Percentiles rank a stretch among this genome's conserved stretches.
These are phyloP conservation scores for Griposia aprilina DNA, from an alignment of 2,888 invertebrate genomes.

Conservation along the genomic window DNA sequence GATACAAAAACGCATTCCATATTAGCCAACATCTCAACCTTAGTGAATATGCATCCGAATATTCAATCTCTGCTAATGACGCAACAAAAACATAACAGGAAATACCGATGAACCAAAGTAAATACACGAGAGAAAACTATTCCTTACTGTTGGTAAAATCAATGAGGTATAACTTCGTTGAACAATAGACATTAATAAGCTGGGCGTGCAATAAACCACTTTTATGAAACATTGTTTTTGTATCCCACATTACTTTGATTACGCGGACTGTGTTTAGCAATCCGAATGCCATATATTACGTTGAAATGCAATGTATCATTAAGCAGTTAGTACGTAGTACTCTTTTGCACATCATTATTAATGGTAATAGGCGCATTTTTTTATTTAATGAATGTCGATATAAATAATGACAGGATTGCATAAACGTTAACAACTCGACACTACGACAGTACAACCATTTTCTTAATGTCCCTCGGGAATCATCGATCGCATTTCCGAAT, in stretches of 20 bases:
- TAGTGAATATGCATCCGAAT: no score
- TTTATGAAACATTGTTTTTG: slow-evolving; percentile 61
- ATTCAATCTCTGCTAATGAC: background rate
- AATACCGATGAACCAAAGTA: slow-evolving; percentile 21
- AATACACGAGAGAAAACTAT: slow-evolving; percentile 52
- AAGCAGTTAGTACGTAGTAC: slow-evolving; percentile 10
- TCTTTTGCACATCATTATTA: slow-evolving; percentile 20
- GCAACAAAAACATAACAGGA: slow-evolving; percentile 15
- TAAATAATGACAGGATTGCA: slow-evolving; percentile 38
- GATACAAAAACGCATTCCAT: no score
- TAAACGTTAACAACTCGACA: background rate
- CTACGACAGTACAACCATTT: no score
- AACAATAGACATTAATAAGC: slow-evolving; percentile 66
- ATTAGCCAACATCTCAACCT: no score
- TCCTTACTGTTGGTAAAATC: slow-evolving; percentile 53
- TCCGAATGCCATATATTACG: slow-evolving; percentile 22
- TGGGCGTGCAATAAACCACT: slow-evolving; percentile 53
- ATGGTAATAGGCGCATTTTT: slow-evolving; percentile 22
- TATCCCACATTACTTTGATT: slow-evolving; percentile 50
- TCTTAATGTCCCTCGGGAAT: no score
- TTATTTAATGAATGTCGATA: slow-evolving; percentile 37
- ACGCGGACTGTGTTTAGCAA: slow-evolving; percentile 28
- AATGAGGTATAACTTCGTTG: slow-evolving; percentile 55
- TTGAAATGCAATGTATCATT: slow-evolving; percentile 22
- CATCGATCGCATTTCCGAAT: no score